Conservation (phyloP, 2,888 invertebrate genomes). For the Hypselothyrea guttata region DNA sequence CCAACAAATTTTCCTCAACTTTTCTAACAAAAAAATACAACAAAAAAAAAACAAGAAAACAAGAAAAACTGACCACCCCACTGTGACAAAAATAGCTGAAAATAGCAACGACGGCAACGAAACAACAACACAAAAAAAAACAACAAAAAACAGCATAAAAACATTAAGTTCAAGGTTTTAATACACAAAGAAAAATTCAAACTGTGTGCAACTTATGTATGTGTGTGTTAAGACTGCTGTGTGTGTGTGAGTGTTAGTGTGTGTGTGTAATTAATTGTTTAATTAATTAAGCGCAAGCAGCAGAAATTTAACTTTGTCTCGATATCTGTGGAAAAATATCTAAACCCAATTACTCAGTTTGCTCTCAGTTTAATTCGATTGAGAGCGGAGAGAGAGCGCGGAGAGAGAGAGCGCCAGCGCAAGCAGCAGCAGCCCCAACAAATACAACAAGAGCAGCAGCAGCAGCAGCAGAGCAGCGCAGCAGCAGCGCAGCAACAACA, state of each 20-base stretch:
- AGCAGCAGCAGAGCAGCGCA: constrained; percentile 22
- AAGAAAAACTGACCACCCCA: constrained; percentile 43
- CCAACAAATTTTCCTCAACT: constrained; percentile 14
- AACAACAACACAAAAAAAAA: constrained; percentile 7
- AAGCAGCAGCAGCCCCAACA: constrained; percentile 48
- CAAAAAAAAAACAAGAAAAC: too few relatives aligned
- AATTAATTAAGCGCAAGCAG: constrained; percentile 52
- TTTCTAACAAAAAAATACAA: too few relatives aligned
- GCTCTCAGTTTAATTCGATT: constrained; percentile 76
- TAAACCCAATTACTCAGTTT: constrained; percentile 78
- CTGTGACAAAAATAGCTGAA: constrained; percentile 34
- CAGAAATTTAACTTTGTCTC: constrained; percentile 60
- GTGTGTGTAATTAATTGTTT: constrained; percentile 35
- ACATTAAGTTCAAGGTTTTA: constrained; percentile 58
- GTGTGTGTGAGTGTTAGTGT: constrained; percentile 14
- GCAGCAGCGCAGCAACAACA: constrained; percentile 26
- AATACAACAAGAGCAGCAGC: constrained; percentile 27
- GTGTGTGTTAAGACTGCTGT: too few relatives aligned
- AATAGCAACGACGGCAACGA: constrained; percentile 13
- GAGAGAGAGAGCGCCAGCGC: constrained; percentile 49
- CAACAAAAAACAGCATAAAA: constrained; percentile 13
- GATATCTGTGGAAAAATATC: constrained; percentile 76
- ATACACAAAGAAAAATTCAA: constrained; percentile 31
- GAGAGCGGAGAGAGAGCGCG: constrained; percentile 59
- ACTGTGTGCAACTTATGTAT: constrained; percentile 74